Evolutionary conservation across 2,797 vertebrate species (phyloP).

Genomic region (Myripristis jacobus): DNA sequence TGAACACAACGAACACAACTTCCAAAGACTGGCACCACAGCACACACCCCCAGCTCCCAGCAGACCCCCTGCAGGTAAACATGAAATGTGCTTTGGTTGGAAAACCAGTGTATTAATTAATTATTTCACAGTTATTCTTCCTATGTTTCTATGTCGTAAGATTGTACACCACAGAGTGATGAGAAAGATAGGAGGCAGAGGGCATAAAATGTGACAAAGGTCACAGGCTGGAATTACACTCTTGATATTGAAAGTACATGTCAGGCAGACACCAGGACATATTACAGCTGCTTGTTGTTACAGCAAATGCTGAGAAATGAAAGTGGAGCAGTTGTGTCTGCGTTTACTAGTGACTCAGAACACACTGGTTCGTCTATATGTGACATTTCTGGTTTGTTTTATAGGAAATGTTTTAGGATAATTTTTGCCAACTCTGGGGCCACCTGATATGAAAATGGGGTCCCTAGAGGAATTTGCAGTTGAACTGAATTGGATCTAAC

Average conservation of each 20-base stretch:
- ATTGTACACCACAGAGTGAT: background rate
- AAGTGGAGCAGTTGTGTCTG: background rate
- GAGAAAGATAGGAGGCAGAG: background rate
- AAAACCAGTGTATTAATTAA: no score
- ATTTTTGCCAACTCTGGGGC: background rate
- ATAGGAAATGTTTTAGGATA: background rate
- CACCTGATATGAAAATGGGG: background rate
- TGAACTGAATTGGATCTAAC: background rate
- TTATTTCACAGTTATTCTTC: background rate
- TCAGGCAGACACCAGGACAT: background rate
- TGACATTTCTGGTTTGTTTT: slow-evolving; percentile 8
- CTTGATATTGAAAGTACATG: slow-evolving; percentile 15
- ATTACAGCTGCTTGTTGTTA: slow-evolving; percentile 14
- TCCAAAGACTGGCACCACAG: slow-evolving; percentile 87
- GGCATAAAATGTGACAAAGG: background rate
- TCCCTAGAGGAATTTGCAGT: background rate
- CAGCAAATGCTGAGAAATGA: background rate
- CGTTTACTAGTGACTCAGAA: background rate
- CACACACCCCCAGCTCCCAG: slow-evolving; percentile 88
- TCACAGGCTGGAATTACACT: slow-evolving; percentile 1
- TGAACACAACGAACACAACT: slow-evolving; percentile 89
- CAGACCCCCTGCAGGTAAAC: slow-evolving; percentile 89
- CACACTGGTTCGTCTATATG: background rate
- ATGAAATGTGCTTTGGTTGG: background rate
- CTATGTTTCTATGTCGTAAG: background rate